Conservation (phyloP, 2,888 invertebrate genomes). For the Orchesellides sinensis region DNA sequence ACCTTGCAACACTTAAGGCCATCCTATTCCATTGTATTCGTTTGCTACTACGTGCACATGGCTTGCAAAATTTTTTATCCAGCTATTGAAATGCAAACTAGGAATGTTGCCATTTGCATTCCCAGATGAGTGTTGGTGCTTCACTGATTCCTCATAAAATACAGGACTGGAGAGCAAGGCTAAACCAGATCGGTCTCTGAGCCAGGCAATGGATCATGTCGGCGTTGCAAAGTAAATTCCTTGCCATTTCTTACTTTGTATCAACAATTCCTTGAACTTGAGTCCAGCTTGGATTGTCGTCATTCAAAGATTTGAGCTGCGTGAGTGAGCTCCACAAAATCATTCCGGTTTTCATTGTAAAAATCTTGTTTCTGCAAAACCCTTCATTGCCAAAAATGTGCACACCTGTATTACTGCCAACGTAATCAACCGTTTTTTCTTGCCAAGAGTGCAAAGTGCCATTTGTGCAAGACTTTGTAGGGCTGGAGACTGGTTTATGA, state of each 20-base stretch:
- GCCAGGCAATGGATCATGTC: constrained; percentile 12
- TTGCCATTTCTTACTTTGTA: background rate
- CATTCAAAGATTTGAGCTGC: background rate
- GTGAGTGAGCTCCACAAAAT: background rate
- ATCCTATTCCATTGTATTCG: background rate
- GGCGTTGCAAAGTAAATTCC: background rate
- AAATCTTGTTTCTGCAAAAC: background rate
- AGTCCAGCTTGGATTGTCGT: background rate
- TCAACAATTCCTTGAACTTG: background rate
- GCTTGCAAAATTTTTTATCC: too few relatives aligned
- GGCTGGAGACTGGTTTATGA: too few relatives aligned
- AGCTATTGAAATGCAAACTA: too few relatives aligned
- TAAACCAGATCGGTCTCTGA: constrained; percentile 49
- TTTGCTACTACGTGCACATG: background rate
- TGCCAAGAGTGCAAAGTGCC: background rate
- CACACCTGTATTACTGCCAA: too few relatives aligned
- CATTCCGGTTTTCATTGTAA: background rate
- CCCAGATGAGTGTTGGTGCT: background rate
- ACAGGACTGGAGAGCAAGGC: constrained; percentile 44
- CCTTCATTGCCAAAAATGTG: too few relatives aligned
- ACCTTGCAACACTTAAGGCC: background rate
- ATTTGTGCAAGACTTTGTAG: too few relatives aligned
- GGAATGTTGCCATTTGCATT: background rate
- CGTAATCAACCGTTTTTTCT: background rate
- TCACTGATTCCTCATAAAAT: constrained; percentile 9